Base-by-base conservation (phyloP, 2,113 vertebrate species). In the Gambusia affinis region DNA sequence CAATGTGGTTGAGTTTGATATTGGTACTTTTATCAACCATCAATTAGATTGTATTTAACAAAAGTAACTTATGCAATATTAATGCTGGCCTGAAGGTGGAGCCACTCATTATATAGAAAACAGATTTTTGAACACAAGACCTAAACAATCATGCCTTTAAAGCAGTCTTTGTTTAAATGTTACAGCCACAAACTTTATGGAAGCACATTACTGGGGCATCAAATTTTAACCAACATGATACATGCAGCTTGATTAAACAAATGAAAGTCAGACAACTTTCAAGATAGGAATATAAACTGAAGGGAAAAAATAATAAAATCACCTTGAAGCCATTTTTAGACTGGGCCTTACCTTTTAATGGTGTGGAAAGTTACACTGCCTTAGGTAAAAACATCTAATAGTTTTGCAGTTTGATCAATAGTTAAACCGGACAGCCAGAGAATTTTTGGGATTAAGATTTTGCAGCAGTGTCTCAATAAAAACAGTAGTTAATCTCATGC, bases 1-100 rank as follows among this genome's bases (percentile, higher is more conserved):
- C n/a, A 68, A 5, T 63, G 51, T 71, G 31, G 14, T 51, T 61
- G 5, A 51, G 47, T 57, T 57, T 57, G 24, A 57, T 30, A 68
- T 73, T 15, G 62, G 5, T 37, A 70, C 30, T 19, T 35, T 39
- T 37, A 17, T 63, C 73, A 64, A 70, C 51, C 19, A 54, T 37
- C 47, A 61, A 60, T 75, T 42, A 78, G 71, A 63, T 57, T 33
- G 47, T 33, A 47, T 57, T 51, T 33, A 42, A 39, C 70, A 51
- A 70, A 67, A 64, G 69, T 22, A 27, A 31, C 42, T 68, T 19
- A 72, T 3, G 31, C 27, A 67, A 30, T 2, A 64, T 33, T 29
- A 35, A 57, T 30, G 65, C 60, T n/a, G n/a, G 78, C 12, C 30
- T 33, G 47, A 3, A 57, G 42, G 11, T 33, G 37, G 15, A 64